Evolutionary conservation across 1,140 invertebrate genomes (phyloP).

Genomic region (Mercenaria mercenaria): DNA sequence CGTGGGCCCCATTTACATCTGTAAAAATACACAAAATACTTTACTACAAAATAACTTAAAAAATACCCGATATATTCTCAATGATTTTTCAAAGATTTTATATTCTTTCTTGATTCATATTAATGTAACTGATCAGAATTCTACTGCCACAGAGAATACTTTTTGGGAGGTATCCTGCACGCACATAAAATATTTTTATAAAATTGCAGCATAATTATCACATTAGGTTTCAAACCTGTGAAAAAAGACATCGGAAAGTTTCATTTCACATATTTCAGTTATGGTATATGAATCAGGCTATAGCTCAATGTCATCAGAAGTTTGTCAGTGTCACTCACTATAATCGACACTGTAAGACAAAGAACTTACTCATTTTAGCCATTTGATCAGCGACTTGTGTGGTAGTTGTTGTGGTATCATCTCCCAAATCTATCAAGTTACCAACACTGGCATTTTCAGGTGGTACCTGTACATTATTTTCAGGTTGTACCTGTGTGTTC

Average conservation of each 20-base stretch:
- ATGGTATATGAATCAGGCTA: too few species aligned
- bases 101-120: background rate
- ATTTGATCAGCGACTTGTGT: constrained; percentile 73
- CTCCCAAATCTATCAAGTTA: constrained; percentile 90
- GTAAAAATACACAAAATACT: constrained; percentile 13
- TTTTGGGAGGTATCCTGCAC: too few species aligned
- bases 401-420: constrained; percentile 60
- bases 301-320: too few species aligned
- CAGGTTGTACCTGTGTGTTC: background rate
- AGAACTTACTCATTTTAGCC: constrained; percentile 81
- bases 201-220: too few species aligned
- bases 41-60: background rate
- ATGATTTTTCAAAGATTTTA: background rate
- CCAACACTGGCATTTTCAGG: constrained; percentile 77
- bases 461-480: background rate
- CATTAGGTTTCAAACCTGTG: too few species aligned
- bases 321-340: too few species aligned
- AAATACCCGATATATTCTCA: background rate
- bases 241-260: too few species aligned
- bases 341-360: too few species aligned
- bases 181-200: too few species aligned
- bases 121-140: too few species aligned
- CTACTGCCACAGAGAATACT: background rate
- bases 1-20: constrained; percentile 66
- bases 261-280: too few species aligned